Base-by-base conservation (phyloP, 2,888 invertebrate genomes). In the Latrodectus hesperus region DNA sequence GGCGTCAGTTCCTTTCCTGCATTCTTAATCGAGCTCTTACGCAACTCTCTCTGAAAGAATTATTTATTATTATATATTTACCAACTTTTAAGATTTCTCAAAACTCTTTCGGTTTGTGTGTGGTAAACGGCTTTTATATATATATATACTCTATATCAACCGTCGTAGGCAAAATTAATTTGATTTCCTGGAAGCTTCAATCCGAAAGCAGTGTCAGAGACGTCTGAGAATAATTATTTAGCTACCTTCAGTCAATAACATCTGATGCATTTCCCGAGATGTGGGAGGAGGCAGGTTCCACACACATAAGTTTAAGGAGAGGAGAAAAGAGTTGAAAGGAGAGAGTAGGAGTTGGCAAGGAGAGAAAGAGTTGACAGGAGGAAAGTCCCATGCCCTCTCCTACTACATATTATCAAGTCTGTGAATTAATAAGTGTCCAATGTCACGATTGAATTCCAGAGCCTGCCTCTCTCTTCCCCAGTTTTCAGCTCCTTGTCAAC, bases 371-470 rank as follows among this genome's bases (percentile, higher is more conserved):
- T 22, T 52, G 53, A 22, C 17, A 71, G 79, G 22, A 55, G 71
- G 17, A n/a, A n/a, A 22, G 70, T 49, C 72, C 17, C 38, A 38
- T 38, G 60, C 12, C n/a, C 60, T 60, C 60, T n/a, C 68, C 11
- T 16, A 76, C 76, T 73, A 73, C 73, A 78, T 84, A 38, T 38
- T 38, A 78, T 84, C 84, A 84, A 84, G 84, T 84, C 72, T 53
- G 64, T 78, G 84, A 84, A 84, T 84, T 84, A 84, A 84, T 84
- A 84, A 84, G 77, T 84, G 78, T 73, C 84, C 77, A 17, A 53
- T 17, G 38, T 51, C 68, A 70, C 78, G 84, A 84, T 72, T 84
- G 84, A 72, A 84, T 78, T 78, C 78, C 77, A 55, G 49, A 60
- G 65, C 67, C n/a, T 0, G 6, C 60, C n/a, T 60, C 60, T 60